These are phyloP conservation scores for Nymphalis io DNA, from an alignment of 1,140 invertebrate genomes.

Conservation along the genomic window DNA sequence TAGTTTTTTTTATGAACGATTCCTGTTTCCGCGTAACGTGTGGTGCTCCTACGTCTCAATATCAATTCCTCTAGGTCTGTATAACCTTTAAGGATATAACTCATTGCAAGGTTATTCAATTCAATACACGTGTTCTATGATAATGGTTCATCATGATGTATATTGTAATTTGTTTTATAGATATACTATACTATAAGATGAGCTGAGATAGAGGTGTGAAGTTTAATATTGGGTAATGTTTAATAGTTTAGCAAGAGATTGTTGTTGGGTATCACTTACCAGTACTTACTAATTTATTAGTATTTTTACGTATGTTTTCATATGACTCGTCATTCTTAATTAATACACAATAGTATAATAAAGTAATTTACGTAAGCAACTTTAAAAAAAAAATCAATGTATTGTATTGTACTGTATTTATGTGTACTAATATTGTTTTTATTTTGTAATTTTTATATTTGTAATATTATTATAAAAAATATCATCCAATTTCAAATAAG, in stretches of 20 bases:
- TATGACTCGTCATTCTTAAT: too few relatives aligned
- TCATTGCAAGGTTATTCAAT: constrained; percentile 35
- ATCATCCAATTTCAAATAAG: too few relatives aligned
- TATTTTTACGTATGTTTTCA: too few relatives aligned
- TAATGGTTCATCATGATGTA: constrained; percentile 20
- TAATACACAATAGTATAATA: too few relatives aligned
- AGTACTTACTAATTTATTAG: too few relatives aligned
- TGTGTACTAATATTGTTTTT: too few relatives aligned
- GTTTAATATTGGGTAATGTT: neutral
- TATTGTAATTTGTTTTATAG: constrained; percentile 1
- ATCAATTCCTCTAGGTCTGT: neutral
- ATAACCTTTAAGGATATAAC: constrained; percentile 1
- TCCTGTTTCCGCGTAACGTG: neutral
- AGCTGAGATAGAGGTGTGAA: neutral
- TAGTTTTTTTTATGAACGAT: neutral
- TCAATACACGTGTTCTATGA: constrained; percentile 41
- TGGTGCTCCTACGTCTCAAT: neutral
- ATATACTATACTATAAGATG: neutral
- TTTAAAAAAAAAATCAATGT: too few relatives aligned
- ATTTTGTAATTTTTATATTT: too few relatives aligned
- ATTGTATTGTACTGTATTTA: too few relatives aligned
- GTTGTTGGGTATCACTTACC: too few relatives aligned
- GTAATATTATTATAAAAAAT: too few relatives aligned
- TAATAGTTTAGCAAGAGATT: neutral
- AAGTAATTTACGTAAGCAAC: too few relatives aligned